phyloP scores from a whole-genome alignment of 2,113 vertebrate genomes.

The Tringa solitaria region DNA sequence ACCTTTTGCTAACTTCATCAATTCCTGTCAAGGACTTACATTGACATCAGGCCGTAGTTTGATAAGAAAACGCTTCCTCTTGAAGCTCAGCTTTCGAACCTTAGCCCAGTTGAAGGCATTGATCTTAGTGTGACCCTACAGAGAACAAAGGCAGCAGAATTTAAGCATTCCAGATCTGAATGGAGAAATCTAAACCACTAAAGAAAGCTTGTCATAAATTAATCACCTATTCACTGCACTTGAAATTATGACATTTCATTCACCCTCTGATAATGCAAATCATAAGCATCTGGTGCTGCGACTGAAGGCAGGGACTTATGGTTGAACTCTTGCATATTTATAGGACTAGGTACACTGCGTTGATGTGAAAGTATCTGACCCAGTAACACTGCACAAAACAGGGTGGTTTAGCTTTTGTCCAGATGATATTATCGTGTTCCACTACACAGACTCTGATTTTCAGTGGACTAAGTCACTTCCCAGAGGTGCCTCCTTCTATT shows the following conservation, averaged over 20 bases:
- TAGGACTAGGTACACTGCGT: neutral
- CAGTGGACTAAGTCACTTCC: neutral
- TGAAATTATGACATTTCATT: neutral
- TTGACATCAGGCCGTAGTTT: conserved; percentile 93
- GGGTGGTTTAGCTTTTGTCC: neutral
- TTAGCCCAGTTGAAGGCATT: conserved; percentile 99
- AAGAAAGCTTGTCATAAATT: neutral
- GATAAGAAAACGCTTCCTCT: conserved; percentile 96
- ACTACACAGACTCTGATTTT: neutral
- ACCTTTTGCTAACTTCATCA: neutral
- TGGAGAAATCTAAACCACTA: neutral
- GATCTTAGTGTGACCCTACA: conserved; percentile 92
- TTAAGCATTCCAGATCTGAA: neutral
- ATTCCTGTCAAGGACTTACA: conserved; percentile 77
- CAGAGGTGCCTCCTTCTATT: neutral
- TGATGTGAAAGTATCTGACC: neutral
- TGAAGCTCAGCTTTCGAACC: conserved; percentile 98
- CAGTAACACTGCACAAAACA: neutral
- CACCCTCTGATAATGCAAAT: neutral
- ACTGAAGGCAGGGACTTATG: neutral
- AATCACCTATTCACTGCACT: neutral
- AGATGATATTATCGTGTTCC: neutral
- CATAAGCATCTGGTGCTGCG: neutral
- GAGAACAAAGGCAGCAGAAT: conserved; percentile 1
- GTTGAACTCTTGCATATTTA: neutral